Base-by-base conservation (phyloP, 2,113 vertebrate species). In the Dasyornis broadbenti region DNA sequence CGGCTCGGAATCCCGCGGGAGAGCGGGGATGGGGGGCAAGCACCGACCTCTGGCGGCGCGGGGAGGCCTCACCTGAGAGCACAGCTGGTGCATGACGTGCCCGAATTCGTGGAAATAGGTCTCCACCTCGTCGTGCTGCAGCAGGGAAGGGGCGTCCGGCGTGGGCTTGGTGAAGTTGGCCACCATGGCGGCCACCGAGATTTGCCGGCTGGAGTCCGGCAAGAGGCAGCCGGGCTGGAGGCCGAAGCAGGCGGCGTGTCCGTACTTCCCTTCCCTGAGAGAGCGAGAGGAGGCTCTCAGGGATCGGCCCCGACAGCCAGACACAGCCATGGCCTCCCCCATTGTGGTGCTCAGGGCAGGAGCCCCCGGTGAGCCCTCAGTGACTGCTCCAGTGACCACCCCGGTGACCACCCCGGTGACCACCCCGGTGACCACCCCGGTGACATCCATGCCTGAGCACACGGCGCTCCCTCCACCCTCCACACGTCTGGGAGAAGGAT, bases 11-110 rank as follows among this genome's bases (percentile, higher is more conserved):
- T 30, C 17, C 68, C 27, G 0, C 0, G 0, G 19, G 7, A 13
- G 8, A 53, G 17, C 1, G 13, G 0, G 1, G 1, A 11, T 0
- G 3, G 16, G 49, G 64, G 3, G 6, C 6, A 11, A 37, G 5
- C 3, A 11, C 57, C 11, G 1, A 17, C 2, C 33, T 1, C 15
- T 5, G 52, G 18, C 27, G 9, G 28, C 2, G 2, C 17, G 2
- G 56, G 44, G 27, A 30, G 53, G 40, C 66, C 94, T 64, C 91
- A 99, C 99, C 99, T 99, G 97, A 1, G 99, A 99, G 73, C 99
- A 99, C 5, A 99, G 98, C 96, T 99, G 99, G 96, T 99, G 99
- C 99, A 99, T 99, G 92, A 99, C 99, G 1, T 99, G 99, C 15
- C 99, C 99, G 0, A 99, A 99, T 85, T 99, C 99, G 0, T 99